Conservation (phyloP, 2,888 invertebrate species). For the Ethmia dodecea region DNA sequence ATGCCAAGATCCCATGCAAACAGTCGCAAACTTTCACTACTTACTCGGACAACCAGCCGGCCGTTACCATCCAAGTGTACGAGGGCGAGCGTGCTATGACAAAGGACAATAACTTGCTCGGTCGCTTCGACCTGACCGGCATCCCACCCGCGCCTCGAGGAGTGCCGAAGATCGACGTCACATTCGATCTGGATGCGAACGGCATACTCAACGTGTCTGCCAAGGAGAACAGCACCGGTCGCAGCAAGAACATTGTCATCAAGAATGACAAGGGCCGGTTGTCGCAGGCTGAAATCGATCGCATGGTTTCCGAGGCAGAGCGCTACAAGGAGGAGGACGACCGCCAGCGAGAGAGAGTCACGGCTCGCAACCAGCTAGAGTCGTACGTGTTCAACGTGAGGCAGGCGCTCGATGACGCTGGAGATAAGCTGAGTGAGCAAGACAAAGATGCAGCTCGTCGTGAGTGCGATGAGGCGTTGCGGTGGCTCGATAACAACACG, state of each 20-base stretch:
- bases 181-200: constrained; percentile 87
- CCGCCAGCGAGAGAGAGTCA: constrained; percentile 80
- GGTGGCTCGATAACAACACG: constrained; percentile 84
- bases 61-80: constrained; percentile 84
- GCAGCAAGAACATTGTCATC: constrained; percentile 86
- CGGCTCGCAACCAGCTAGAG: constrained; percentile 84
- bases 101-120: constrained; percentile 84
- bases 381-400: constrained; percentile 83
- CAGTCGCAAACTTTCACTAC: constrained; percentile 87
- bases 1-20: constrained; percentile 83
- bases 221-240: constrained; percentile 81
- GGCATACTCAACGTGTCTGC: constrained; percentile 91
- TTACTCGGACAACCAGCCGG: constrained; percentile 88
- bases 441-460: constrained; percentile 79
- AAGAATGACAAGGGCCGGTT: constrained; percentile 89
- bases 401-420: constrained; percentile 81
- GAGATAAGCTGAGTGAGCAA: constrained; percentile 76
- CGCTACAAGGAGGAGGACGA: constrained; percentile 85
- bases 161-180: constrained; percentile 82
- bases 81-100: constrained; percentile 90
- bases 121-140: constrained; percentile 81
- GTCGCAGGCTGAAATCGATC: constrained; percentile 88
- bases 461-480: constrained; percentile 78
- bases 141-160: constrained; percentile 84
- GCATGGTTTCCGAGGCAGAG: constrained; percentile 87